Evolutionary conservation across 2,113 vertebrate genomes (phyloP).

Genomic region (Tychaedon coryphoeus): DNA sequence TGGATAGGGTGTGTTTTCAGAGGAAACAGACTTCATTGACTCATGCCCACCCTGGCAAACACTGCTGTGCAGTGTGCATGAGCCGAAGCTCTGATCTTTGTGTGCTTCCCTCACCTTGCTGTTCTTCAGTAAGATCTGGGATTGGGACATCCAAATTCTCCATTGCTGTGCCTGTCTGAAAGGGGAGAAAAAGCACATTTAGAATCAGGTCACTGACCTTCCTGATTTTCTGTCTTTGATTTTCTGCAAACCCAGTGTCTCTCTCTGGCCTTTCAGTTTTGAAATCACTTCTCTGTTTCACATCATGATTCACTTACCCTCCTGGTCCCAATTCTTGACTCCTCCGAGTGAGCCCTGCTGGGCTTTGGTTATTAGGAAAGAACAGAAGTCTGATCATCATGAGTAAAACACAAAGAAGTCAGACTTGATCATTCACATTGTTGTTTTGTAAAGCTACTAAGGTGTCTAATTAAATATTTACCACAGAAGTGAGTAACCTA

Average conservation of each 20-base stretch:
- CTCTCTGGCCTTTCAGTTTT: background rate
- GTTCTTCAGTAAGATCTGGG: background rate
- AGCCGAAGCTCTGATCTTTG: background rate
- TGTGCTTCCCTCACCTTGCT: slow-evolving; percentile 36
- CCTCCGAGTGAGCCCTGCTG: background rate
- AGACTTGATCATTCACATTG: background rate
- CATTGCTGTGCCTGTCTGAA: slow-evolving; percentile 35
- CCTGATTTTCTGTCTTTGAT: background rate
- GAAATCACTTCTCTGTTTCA: slow-evolving; percentile 14
- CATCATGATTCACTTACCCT: background rate
- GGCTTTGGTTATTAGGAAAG: slow-evolving; percentile 13
- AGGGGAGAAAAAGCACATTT: background rate
- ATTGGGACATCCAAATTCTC: background rate
- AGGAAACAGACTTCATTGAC: background rate
- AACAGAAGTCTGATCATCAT: background rate
- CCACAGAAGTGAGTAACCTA: slow-evolving; percentile 16
- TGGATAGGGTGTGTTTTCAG: background rate
- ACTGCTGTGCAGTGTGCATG: background rate
- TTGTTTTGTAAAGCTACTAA: background rate
- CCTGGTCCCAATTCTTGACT: background rate
- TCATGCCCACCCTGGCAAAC: background rate
- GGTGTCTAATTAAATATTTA: slow-evolving; percentile 32
- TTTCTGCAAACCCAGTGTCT: background rate
- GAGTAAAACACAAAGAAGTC: slow-evolving; percentile 33
- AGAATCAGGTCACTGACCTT: background rate